phyloP scores from a whole-genome alignment of 2,113 vertebrate genomes.

The Cacatua alba region DNA sequence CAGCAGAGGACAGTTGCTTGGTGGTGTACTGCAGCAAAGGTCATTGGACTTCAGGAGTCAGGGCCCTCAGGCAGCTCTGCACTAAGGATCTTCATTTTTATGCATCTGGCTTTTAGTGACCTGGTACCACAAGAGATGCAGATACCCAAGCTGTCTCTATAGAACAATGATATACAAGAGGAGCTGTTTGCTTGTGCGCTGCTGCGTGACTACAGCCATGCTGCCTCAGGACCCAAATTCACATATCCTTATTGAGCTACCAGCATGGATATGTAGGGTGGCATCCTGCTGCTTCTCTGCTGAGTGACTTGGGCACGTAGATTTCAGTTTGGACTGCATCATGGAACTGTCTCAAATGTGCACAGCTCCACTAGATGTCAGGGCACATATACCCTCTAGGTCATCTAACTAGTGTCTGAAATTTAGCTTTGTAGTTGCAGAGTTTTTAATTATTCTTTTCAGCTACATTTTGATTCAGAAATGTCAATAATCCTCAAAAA shows the following conservation, averaged over 20 bases:
- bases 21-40: not conserved
- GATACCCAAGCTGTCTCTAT: fast-evolving
- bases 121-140: not conserved
- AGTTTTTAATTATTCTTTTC: not conserved
- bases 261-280: fast-evolving
- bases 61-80: not conserved
- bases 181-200: not conserved
- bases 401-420: not conserved
- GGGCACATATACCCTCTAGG: not conserved
- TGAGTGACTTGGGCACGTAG: not conserved
- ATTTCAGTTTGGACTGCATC: not conserved
- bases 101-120: not conserved
- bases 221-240: not conserved
- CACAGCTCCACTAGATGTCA: not conserved
- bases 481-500: not conserved
- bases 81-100: not conserved
- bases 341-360: not conserved
- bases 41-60: not conserved
- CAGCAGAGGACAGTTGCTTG: not conserved
- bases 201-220: fast-evolving
- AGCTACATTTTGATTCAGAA: not conserved
- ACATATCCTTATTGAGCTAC: not conserved
- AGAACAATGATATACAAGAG: not conserved
- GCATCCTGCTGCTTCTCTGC: not conserved
- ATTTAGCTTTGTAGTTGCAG: not conserved